Evolutionary conservation across 1,140 invertebrate genomes (phyloP).

Genomic region (Drosophila equinoxialis): DNA sequence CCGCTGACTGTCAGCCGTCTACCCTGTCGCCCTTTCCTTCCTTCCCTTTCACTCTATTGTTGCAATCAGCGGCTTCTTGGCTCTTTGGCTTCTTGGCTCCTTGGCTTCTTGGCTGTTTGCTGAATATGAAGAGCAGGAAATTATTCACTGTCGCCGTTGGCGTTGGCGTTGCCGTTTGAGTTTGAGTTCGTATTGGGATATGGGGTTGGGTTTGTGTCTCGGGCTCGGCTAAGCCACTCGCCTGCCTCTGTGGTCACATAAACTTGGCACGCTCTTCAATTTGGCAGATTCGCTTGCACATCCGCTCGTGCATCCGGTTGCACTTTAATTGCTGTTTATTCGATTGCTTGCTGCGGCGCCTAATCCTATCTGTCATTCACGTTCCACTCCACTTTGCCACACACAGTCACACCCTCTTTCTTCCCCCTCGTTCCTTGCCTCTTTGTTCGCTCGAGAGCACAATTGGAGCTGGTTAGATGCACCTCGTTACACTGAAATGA

Average conservation of each 20-base stretch:
- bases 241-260: slow-evolving; percentile 13
- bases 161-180: neutral
- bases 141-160: slow-evolving; percentile 16
- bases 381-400: neutral
- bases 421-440: neutral
- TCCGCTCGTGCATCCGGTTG: slow-evolving; percentile 21
- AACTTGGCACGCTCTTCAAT: slow-evolving; percentile 10
- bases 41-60: neutral
- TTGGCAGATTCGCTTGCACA: slow-evolving; percentile 21
- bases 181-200: neutral
- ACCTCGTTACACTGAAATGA: slow-evolving; percentile 22
- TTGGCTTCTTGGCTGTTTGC: neutral
- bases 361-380: slow-evolving; percentile 11
- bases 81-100: neutral
- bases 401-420: neutral
- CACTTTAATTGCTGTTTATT: slow-evolving; percentile 25
- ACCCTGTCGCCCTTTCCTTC: neutral
- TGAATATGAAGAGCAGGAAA: slow-evolving; percentile 19
- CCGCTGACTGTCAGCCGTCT: neutral
- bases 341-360: slow-evolving; percentile 10
- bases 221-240: neutral
- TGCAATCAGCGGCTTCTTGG: slow-evolving; percentile 7
- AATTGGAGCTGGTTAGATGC: slow-evolving; percentile 19
- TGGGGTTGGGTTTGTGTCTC: neutral
- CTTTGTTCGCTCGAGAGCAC: slow-evolving; percentile 10